These are phyloP conservation scores for Poecilobothrus nobilitatus DNA, from an alignment of 2,888 invertebrate species.

Conservation along the genomic window DNA sequence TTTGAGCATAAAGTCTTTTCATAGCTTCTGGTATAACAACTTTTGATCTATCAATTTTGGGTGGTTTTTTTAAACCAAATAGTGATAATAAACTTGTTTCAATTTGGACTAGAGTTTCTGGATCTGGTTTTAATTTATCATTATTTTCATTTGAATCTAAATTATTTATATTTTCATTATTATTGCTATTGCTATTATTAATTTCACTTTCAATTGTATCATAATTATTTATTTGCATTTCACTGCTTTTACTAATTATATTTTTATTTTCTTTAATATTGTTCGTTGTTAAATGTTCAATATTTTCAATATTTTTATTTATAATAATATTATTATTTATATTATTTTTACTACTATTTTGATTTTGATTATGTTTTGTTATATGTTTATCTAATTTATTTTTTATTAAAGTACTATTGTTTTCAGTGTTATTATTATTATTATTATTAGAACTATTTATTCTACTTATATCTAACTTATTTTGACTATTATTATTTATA, in stretches of 20 bases:
- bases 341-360: conserved; percentile 19
- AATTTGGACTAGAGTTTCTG: conserved; percentile 44
- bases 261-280: conserved; percentile 28
- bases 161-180: conserved; percentile 24
- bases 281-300: conserved; percentile 25
- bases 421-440: background rate
- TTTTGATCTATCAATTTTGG: conserved; percentile 44
- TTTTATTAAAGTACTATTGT: background rate
- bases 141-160: conserved; percentile 24
- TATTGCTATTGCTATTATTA: conserved; percentile 17
- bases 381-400: background rate
- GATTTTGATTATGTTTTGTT: conserved; percentile 12
- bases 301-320: conserved; percentile 18
- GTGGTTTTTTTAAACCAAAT: conserved; percentile 43
- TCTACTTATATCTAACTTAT: conserved; percentile 15
- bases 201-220: conserved; percentile 20
- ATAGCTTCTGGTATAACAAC: conserved; percentile 65
- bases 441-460: background rate
- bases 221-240: conserved; percentile 26
- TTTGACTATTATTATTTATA: conserved; percentile 28
- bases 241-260: conserved; percentile 18
- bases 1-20: conserved; percentile 65
- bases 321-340: conserved; percentile 22
- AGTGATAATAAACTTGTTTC: conserved; percentile 42
- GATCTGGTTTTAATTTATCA: conserved; percentile 36